Percentiles rank a stretch among this genome's conserved stretches.
Evolutionary conservation across 2,888 invertebrate genomes (phyloP).

Genomic region (Seira ritae): DNA sequence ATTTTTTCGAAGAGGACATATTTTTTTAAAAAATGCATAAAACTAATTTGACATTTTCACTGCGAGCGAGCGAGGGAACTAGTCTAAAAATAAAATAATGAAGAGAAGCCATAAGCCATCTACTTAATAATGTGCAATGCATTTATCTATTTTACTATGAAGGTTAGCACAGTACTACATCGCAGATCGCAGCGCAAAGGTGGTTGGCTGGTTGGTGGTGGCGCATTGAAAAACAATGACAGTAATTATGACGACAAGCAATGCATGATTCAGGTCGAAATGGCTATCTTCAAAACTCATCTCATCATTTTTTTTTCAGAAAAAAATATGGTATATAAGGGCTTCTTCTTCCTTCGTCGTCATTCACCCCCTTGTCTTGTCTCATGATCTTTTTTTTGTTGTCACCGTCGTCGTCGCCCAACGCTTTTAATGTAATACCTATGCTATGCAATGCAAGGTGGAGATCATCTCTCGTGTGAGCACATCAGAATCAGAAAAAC

Average conservation of each 20-base stretch:
- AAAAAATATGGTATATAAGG: conserved; percentile 20
- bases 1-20: background rate
- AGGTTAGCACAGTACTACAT: too few relatives aligned
- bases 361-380: conserved; percentile 10
- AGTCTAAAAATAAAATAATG: too few relatives aligned
- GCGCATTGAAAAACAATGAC: conserved; percentile 42
- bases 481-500: too few relatives aligned
- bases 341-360: conserved; percentile 20
- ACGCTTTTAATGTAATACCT: background rate
- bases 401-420: background rate
- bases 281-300: conserved; percentile 41
- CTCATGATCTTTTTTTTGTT: conserved; percentile 8
- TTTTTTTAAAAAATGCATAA: background rate
- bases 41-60: background rate
- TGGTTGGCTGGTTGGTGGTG: too few relatives aligned
- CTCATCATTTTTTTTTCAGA: conserved; percentile 50
- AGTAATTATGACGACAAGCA: conserved; percentile 52
- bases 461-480: background rate
- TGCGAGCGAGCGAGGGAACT: too few relatives aligned
- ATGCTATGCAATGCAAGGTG: background rate
- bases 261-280: conserved; percentile 62
- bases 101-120: too few relatives aligned
- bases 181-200: background rate
- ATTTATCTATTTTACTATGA: too few relatives aligned
- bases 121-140: too few relatives aligned